A percentile compares a stretch with the other conserved stretches of the same genome.
These are phyloP conservation scores for Trinorchestia longiramus DNA, from an alignment of 1,140 invertebrate species.

Conservation along the genomic window DNA sequence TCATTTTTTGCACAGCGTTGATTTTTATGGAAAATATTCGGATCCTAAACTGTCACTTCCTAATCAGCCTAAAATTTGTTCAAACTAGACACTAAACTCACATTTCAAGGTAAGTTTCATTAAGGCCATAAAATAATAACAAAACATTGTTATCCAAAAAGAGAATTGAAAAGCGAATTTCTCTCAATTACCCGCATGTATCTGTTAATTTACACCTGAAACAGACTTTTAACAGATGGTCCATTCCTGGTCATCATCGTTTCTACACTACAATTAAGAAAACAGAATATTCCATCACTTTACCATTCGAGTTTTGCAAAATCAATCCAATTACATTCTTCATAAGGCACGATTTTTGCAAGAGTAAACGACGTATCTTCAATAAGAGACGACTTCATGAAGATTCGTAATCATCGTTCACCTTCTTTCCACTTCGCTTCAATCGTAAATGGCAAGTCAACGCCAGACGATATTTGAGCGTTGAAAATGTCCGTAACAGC, in stretches of 20 bases:
- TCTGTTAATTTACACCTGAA: background rate
- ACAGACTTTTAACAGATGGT: background rate
- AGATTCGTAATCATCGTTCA: background rate
- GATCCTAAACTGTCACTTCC: background rate
- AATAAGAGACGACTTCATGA: background rate
- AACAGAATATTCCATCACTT: background rate
- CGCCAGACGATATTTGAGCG: background rate
- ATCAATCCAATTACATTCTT: background rate
- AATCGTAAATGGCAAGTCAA: background rate
- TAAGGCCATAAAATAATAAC: no score
- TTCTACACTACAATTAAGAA: background rate
- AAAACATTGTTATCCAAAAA: no score
- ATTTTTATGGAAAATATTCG: background rate
- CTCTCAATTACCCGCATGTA: background rate
- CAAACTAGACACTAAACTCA: no score
- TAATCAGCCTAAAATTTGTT: background rate
- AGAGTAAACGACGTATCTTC: background rate
- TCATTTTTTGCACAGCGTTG: background rate
- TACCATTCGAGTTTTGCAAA: background rate
- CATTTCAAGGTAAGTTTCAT: no score
- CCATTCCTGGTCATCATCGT: background rate
- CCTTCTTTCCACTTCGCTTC: background rate
- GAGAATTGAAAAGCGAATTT: background rate
- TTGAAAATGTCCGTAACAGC: background rate
- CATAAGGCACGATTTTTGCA: background rate